A percentile compares a stretch with the other conserved stretches of the same genome.
These are phyloP conservation scores for Heterotis niloticus DNA, from an alignment of 2,113 vertebrate genomes.

Conservation along the genomic window DNA sequence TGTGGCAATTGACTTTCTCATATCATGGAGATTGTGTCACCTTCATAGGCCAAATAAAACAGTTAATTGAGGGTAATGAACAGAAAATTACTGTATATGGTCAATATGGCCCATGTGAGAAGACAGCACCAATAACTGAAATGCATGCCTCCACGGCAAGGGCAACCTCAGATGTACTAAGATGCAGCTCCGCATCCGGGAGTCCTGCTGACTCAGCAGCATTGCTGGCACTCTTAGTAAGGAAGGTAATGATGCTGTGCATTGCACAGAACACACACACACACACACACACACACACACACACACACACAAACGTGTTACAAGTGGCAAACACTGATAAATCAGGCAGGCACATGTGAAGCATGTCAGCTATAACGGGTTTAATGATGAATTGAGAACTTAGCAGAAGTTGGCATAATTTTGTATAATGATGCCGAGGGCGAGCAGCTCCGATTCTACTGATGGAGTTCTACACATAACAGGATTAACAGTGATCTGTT, in stretches of 20 bases:
- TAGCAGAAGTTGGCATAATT: neutral
- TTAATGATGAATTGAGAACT: neutral
- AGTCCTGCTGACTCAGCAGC: conserved; percentile 6
- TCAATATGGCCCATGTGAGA: neutral
- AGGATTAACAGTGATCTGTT: conserved; percentile 20
- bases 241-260: neutral
- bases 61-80: neutral
- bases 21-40: neutral
- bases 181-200: too few species aligned
- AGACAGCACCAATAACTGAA: conserved; percentile 10
- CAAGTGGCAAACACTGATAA: neutral
- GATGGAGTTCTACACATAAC: neutral
- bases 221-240: neutral
- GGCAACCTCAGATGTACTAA: neutral
- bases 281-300: neutral
- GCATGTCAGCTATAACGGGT: neutral
- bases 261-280: too few species aligned
- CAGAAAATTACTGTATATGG: neutral
- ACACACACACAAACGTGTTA: neutral
- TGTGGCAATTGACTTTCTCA: neutral
- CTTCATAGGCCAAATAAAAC: neutral
- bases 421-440: neutral
- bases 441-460: neutral
- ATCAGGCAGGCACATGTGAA: neutral
- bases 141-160: conserved; percentile 3